These are phyloP conservation scores for Platycnemis pennipes DNA, from an alignment of 2,888 invertebrate species.

Conservation along the genomic window DNA sequence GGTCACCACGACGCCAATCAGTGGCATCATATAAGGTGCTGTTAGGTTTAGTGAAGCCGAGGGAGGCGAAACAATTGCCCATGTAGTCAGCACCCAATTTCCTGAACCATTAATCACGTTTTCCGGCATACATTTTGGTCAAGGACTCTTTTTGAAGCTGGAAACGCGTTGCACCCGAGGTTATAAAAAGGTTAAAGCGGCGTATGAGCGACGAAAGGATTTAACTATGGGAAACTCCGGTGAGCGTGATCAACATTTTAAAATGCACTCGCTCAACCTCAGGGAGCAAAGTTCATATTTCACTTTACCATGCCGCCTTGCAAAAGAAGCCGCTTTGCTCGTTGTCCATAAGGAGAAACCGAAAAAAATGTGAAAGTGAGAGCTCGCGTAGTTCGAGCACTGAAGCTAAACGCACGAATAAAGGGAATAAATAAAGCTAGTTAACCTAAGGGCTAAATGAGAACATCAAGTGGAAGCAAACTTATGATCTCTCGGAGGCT, in stretches of 20 bases:
- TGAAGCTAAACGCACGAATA: not conserved
- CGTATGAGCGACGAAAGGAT: constrained; percentile 6
- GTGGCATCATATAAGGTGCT: not conserved
- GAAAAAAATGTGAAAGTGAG: constrained; percentile 59
- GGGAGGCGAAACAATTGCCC: not conserved
- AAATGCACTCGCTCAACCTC: not conserved
- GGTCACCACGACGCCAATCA: not conserved
- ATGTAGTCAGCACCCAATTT: not conserved
- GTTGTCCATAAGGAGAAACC: constrained; percentile 17
- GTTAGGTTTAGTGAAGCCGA: not conserved
- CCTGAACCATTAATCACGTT: constrained; percentile 15
- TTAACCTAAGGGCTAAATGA: not conserved
- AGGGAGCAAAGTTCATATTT: constrained; percentile 59
- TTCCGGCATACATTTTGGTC: constrained; percentile 51
- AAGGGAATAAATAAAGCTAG: not conserved
- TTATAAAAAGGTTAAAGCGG: constrained; percentile 10
- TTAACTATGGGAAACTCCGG: not conserved
- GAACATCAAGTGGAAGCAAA: no score
- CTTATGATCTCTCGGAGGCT: no score
- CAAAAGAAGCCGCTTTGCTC: constrained; percentile 47
- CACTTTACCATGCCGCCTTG: constrained; percentile 26
- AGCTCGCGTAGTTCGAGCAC: not conserved
- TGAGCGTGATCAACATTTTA: constrained; percentile 58
- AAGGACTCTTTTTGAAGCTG: not conserved
- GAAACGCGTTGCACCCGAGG: not conserved